Base-by-base conservation (phyloP, 2,113 vertebrate genomes). In the Oryzias melastigma region DNA sequence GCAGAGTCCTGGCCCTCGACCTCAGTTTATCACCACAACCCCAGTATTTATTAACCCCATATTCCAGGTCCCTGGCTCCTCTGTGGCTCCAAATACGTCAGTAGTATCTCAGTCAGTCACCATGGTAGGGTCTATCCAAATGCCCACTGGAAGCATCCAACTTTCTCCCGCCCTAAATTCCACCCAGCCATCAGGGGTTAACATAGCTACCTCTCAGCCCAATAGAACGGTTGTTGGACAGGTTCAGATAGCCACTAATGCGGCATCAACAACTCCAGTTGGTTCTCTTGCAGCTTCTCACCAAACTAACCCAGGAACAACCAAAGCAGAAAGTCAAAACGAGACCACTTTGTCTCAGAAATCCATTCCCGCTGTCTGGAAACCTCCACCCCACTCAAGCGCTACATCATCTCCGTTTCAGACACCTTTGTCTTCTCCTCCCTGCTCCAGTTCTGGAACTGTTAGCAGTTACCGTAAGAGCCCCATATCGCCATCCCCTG, bases 11-110 rank as follows among this genome's bases (percentile, higher is more conserved):
- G 73, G 71, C 3, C 25, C 94, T 8, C 91, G 95, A 52, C 84
- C 89, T 1, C 96, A 98, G 75, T 96, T 96, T 46, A 95, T 97
- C 46, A 93, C 96, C 49, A 95, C 95, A 10, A 76, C 88, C 35
- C 95, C 97, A 0, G 93, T 99, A 57, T 98, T 97, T 83, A 95
- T 97, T 69, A 97, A 96, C 1, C 94, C 94, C 14, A 94, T 96
- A 81, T 95, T 98, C 80, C 96, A 99, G 75, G 94, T 96, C 45
- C 85, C 90, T 1, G 65, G 80, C 62, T 56, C 84, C 8, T 78
- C 90, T 51, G 82, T 87, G 43, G 67, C 89, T 18, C 83, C 89
- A 10, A 90, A 73, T 61, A 78, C 94, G 84, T 73, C 94, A 85
- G 93, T 95, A 77, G 94, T 94, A 66, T 93, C 96, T 53, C 95